These are phyloP conservation scores for Zhengitettix transpicula DNA, from an alignment of 2,888 invertebrate species.

Conservation along the genomic window DNA sequence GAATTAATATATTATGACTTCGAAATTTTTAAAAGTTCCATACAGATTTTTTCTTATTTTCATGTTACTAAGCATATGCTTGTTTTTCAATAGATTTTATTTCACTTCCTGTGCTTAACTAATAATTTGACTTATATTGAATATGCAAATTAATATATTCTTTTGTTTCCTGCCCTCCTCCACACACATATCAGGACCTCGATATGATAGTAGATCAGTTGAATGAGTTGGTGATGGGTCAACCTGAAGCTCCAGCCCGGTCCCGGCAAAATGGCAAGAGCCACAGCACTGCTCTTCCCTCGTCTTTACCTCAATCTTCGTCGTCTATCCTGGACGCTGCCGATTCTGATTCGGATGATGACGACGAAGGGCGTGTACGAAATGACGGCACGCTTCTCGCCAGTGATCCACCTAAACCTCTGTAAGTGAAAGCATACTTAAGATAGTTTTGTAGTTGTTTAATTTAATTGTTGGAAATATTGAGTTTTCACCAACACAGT, in stretches of 20 bases:
- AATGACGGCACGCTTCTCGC: constrained; percentile 91
- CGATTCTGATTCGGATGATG: constrained; percentile 60
- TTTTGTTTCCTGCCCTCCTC: too few relatives aligned
- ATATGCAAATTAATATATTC: too few relatives aligned
- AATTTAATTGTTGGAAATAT: constrained; percentile 13
- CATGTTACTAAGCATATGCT: too few relatives aligned
- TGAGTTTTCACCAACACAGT: too few relatives aligned
- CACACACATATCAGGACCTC: constrained; percentile 51
- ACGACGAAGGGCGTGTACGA: constrained; percentile 60
- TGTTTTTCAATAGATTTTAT: too few relatives aligned
- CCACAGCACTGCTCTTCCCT: constrained; percentile 33
- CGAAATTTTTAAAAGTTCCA: too few relatives aligned
- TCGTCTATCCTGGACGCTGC: constrained; percentile 15
- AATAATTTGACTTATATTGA: too few relatives aligned
- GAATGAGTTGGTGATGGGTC: constrained; percentile 70
- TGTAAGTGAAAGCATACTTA: too few relatives aligned
- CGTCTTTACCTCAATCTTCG: constrained; percentile 7
- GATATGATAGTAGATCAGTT: constrained; percentile 92
- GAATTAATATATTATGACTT: too few relatives aligned
- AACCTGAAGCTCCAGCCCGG: constrained; percentile 42
- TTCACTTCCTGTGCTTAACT: too few relatives aligned
- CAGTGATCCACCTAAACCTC: constrained; percentile 91
- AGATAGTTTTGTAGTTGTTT: constrained; percentile 13
- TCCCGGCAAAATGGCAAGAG: constrained; percentile 15
- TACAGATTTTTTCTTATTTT: too few relatives aligned